phyloP scores from a whole-genome alignment of 2,797 vertebrate genomes.

The Mormyrops boulengeri region DNA sequence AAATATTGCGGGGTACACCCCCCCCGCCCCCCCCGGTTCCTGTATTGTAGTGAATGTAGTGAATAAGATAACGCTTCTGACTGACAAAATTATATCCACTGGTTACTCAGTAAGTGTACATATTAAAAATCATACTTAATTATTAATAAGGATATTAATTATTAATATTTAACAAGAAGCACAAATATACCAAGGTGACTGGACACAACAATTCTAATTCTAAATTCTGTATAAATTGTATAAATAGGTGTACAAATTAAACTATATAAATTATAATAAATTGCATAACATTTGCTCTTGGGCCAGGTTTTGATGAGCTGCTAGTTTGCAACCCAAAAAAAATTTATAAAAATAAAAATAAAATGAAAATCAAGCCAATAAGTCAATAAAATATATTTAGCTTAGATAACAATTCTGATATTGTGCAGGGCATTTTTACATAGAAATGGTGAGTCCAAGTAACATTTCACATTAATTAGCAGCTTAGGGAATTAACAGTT shows the following conservation, averaged over 20 bases:
- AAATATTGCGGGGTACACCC: background rate
- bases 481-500: background rate
- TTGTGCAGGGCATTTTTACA: background rate
- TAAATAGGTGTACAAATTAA: too few species aligned
- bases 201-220: background rate
- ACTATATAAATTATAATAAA: background rate
- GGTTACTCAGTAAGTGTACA: background rate
- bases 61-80: background rate
- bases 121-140: background rate
- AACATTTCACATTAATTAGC: background rate
- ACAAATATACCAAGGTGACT: background rate
- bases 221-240: too few species aligned
- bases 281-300: background rate
- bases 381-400: background rate
- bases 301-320: background rate
- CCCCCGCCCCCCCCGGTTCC: background rate
- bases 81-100: background rate
- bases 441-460: background rate
- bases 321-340: background rate
- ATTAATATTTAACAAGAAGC: background rate
- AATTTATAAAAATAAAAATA: background rate
- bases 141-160: background rate
- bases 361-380: background rate
- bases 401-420: background rate
- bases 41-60: background rate